Base-by-base conservation (phyloP, 2,888 invertebrate genomes). In the Erebia aethiops region DNA sequence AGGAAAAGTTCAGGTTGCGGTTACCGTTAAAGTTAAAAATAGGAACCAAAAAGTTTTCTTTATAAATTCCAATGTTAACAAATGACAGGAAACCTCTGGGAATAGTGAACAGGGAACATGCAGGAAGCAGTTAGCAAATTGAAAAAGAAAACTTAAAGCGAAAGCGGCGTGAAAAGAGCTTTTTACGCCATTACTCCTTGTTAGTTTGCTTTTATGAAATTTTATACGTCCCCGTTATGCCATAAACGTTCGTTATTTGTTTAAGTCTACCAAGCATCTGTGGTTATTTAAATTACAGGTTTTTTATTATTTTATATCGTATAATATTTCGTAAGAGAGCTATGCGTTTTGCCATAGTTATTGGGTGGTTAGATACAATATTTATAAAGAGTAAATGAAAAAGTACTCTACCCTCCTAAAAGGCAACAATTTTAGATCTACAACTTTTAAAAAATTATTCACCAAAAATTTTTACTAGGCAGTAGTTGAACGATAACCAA, bases 81-180 rank as follows among this genome's bases (percentile, higher is more conserved):
- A 66, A 58, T 43, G 41, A 51, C 52, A 41, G 35, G 14, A 58
- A 58, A 58, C 58, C 67, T 46, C 16, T 26, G 46, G 43, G 56
- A 56, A 63, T 63, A 51, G 26, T 16, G 71, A 69, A 51, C 69
- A 63, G 57, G 67, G 54, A 57, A 54, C 66, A 71, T 69, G 70
- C 21, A 66, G 74, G 70, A 63, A 72, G 71, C 73, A 73, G 70
- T 71, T 73, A 74, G 69, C 73, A 71, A 72, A 74, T 73, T 76
- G 71, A 60, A 74, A 74, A 73, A 72, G 74, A 64, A 73, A 64
- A 69, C 70, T 72, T 56, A 41, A 52, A 65, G 43, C 41, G 65
- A 69, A 66, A 67, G 63, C 67, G 66, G 66, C 71, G 65, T 14
- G 64, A 35, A 67, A 49, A 56, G 49, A 63, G 63, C 69, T 54